Conservation (phyloP, 2,888 invertebrate genomes). For the Lycophotia porphyrea region DNA sequence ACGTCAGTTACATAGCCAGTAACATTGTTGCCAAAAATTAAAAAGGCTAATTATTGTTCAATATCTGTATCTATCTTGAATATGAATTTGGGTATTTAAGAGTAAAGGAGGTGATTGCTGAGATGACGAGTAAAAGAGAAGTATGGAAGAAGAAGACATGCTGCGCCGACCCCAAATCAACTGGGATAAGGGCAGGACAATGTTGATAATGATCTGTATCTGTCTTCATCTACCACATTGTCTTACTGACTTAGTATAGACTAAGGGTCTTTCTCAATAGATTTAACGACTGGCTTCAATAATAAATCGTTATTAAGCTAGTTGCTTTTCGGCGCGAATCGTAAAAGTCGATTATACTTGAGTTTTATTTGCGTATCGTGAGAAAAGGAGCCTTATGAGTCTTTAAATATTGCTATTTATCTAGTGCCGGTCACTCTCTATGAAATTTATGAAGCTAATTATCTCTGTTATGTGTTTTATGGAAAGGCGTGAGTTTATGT, state of each 20-base stretch:
- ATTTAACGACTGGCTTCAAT: constrained; percentile 6
- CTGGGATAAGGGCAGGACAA: no score
- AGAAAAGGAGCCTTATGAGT: neutral
- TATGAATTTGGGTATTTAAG: no score
- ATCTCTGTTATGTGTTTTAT: neutral
- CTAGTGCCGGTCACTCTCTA: neutral
- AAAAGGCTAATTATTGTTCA: neutral
- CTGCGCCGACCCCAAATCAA: no score
- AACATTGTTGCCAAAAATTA: neutral
- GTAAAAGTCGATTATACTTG: constrained; percentile 20
- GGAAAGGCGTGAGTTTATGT: neutral
- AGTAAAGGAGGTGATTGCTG: no score
- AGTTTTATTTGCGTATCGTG: constrained; percentile 23
- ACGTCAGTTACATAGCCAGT: neutral
- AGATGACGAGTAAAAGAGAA: no score
- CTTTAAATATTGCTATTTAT: neutral
- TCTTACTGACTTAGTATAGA: neutral
- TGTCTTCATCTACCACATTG: neutral
- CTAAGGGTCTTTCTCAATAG: neutral
- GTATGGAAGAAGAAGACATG: no score
- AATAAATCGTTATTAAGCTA: constrained; percentile 5
- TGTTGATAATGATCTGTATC: neutral
- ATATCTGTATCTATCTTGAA: neutral
- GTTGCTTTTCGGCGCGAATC: neutral
- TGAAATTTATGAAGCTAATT: neutral